Evolutionary conservation across 2,888 invertebrate genomes (phyloP), one percentile per base, ranked within the genome.

Genomic region (Tenthredo mesomela): DNA sequence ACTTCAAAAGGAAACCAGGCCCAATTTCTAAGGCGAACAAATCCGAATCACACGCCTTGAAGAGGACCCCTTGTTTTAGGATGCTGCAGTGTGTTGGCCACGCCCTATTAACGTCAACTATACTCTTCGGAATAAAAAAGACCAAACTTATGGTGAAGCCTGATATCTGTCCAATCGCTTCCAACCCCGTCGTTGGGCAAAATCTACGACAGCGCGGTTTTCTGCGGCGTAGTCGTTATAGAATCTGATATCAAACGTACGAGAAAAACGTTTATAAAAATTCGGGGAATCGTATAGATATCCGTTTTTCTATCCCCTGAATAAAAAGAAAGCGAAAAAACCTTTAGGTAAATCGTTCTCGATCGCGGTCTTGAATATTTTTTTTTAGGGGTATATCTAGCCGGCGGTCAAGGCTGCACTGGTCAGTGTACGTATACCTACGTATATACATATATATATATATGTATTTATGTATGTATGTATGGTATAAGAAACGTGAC

Each of bases 1-100:
- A 85, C 84, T 82, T 85, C 84, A 85, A 85, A 82, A 85, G 84
- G 37, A 67, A 70, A 78, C 50, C 70, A 67, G 84, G n/a, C 82
- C 43, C 70, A 43, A 80, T 61, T 47, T 82, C 82, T 43, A 75
- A 73, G 80, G 50, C 84, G 84, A 85, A 71, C 70, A 89, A 90
- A 90, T 90, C 87, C 88, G 85, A 87, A 90, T 90, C 88, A 87
- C 86, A 86, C 87, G 89, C 65, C 58, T 80, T 82, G 65, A 85
- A 83, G 37, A 82, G 80, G 82, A 25, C n/a, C 86, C 84, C 84
- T 86, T 86, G 85, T 86, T 87, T 87, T 82, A 85, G 84, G 85
- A 83, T 77, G 71, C 61, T 58, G 15, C 47, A 47, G 50, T 37
- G 58, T 37, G 82, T 80, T 84, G 88, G 87, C 88, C 85, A 87